phyloP scores from a whole-genome alignment of 2,797 vertebrate species.

The Macropodus opercularis region DNA sequence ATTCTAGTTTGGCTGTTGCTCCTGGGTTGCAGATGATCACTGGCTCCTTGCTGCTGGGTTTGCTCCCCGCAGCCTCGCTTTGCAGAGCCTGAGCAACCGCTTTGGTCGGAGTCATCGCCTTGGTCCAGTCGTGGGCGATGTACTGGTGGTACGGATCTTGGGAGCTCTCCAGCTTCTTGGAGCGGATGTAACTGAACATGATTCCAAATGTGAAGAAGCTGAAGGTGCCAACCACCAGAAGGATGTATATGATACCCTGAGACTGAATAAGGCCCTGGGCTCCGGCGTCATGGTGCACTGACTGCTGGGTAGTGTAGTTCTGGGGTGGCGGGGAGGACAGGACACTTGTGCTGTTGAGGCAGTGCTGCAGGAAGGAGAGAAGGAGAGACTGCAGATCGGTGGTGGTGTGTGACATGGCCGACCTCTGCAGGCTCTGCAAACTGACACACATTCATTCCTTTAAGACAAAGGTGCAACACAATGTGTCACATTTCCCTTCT shows the following conservation, averaged over 20 bases:
- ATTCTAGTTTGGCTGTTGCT: conserved; percentile 53
- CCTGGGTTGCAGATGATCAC: conserved; percentile 68
- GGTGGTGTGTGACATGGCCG: conserved; percentile 78
- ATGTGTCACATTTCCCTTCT: neutral
- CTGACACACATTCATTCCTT: too few species aligned
- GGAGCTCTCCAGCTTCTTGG: conserved; percentile 89
- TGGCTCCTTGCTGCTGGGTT: conserved; percentile 44
- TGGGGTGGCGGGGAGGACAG: conserved; percentile 21
- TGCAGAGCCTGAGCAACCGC: conserved; percentile 51
- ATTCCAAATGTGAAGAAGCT: conserved; percentile 93
- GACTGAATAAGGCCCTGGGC: conserved; percentile 58
- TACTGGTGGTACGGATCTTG: conserved; percentile 89
- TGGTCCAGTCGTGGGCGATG: conserved; percentile 88
- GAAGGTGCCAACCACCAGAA: conserved; percentile 91
- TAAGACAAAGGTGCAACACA: neutral
- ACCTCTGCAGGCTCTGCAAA: conserved; percentile 42
- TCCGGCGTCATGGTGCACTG: conserved; percentile 11
- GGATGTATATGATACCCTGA: conserved; percentile 88
- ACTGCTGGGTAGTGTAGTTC: conserved; percentile 34
- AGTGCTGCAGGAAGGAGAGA: conserved; percentile 78
- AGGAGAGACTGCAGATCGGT: conserved; percentile 78
- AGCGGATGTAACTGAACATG: conserved; percentile 93
- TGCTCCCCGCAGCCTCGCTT: conserved; percentile 2
- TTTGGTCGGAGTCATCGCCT: conserved; percentile 48
- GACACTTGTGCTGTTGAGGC: conserved; percentile 49